Conservation (phyloP, 2,888 invertebrate species). For the Herminia tarsipennalis region DNA sequence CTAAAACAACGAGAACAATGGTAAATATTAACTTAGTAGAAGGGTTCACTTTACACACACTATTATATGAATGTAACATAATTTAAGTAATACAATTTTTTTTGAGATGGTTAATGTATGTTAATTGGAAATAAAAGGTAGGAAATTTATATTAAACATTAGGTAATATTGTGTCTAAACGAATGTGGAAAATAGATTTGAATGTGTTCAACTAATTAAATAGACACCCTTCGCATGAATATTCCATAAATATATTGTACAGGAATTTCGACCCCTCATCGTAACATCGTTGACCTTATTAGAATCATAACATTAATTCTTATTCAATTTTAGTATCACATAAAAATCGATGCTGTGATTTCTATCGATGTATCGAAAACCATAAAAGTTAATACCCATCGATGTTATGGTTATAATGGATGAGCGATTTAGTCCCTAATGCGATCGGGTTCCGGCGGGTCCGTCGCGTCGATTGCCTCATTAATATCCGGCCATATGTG, state of each 20-base stretch:
- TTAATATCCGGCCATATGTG: slow-evolving; percentile 72
- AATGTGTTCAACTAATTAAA: slow-evolving; percentile 6
- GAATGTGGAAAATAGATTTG: background rate
- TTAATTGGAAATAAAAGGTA: no score
- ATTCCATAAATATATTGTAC: background rate
- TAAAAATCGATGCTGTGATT: slow-evolving; percentile 25
- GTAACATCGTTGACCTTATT: background rate
- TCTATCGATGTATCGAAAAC: slow-evolving; percentile 26
- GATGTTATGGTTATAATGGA: slow-evolving; percentile 63
- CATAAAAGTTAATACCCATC: slow-evolving; percentile 56
- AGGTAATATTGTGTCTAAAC: no score
- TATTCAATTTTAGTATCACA: slow-evolving; percentile 36
- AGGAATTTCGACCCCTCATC: background rate
- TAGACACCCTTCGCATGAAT: background rate
- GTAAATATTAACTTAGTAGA: no score
- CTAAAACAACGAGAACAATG: no score
- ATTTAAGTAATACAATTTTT: no score
- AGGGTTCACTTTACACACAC: no score
- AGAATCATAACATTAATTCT: slow-evolving; percentile 15
- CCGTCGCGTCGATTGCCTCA: slow-evolving; percentile 67
- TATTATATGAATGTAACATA: no score
- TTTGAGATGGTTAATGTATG: no score
- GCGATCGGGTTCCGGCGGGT: slow-evolving; percentile 57
- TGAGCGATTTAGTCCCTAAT: slow-evolving; percentile 57
- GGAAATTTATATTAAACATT: no score